Evolutionary conservation across 2,888 invertebrate species (phyloP), one percentile per base, ranked within the genome.

Genomic region (Nezara viridula): DNA sequence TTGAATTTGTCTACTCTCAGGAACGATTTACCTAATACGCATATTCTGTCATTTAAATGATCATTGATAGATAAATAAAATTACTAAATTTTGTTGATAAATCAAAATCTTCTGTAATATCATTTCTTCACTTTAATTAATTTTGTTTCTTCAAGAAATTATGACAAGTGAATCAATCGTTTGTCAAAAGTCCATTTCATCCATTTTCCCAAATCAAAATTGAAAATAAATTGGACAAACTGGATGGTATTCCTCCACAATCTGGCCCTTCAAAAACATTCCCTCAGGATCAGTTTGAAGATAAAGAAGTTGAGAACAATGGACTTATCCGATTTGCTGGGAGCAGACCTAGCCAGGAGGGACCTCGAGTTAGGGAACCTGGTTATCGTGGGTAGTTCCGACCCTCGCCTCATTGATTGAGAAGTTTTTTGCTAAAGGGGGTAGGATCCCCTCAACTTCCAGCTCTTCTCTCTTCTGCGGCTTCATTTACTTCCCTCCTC

Each of bases 281-380:
- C 66, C 32, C 66, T 81, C 4, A n/a, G 81, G 81, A 81, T 44
- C 10, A 47, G 24, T 47, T n/a, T 4, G 81, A 24, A 81, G 81
- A 81, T 81, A 81, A 81, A 81, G 81, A 81, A 81, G 81, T 81
- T 81, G 81, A n/a, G 81, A 81, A 81, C 40, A 81, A 81, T n/a
- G 12, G 44, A n/a, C n/a, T 81, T 81, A 81, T 81, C 81, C 44
- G 81, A 81, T 81, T 81, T 81, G n/a, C 19, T n/a, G 14, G 6
- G n/a, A 81, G 40, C 12, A 47, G 81, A 47, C 10, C 44, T n/a
- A 16, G n/a, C n/a, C 24, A 12, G 5, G 44, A 44, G n/a, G 77
- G 9, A 40, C 21, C 40, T 4, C 24, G n/a, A 81, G 44, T 81
- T 81, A 81, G n/a, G 81, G 44, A 81, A 81, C 81, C 24, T n/a